Base-by-base conservation (phyloP, 2,888 invertebrate species). In the Melinaea menophilus region DNA sequence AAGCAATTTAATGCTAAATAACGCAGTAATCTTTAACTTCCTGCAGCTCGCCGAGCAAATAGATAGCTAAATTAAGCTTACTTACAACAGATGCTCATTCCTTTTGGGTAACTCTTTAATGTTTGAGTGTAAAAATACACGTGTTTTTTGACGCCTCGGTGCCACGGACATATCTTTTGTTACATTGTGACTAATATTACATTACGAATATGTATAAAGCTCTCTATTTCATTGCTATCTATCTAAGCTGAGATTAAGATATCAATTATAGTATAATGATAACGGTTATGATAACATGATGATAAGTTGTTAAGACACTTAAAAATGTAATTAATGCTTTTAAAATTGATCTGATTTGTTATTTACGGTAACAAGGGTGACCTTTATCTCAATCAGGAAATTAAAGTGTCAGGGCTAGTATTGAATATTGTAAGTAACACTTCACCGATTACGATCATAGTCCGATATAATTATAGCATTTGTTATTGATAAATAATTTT, bases 111-210 rank as follows among this genome's bases (percentile, higher is more conserved):
- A 79, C 77, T 80, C 80, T 82, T 84, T 69, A 83, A 82, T 78
- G 82, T 79, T 75, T 69, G 73, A 66, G 76, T 80, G 74, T 82
- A 82, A 80, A 85, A 85, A 84, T 82, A 85, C 72, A 78, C 78
- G 69, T 72, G 75, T 78, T 82, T 79, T 78, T 80, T 77, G 74
- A 79, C 78, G 77, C 75, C 75, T 59, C 61, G 56, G 60, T 64
- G 58, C 69, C 73, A 61, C 71, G 74, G 77, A 78, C 75, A 72
- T 75, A 71, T 75, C 70, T 74, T 69, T 75, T 41, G 41, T 41
- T 41, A 9, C 41, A 41, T 41, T 41, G 41, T 41, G 41, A 9
- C 41, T 41, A 41, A 41, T 2, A 9, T 41, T 5, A 9, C 41
- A 41, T 22, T 22, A 22, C 22, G 22, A 22, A 22, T 22, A 22